Conservation (phyloP, 2,797 vertebrate genomes). For the Oreortyx pictus region DNA sequence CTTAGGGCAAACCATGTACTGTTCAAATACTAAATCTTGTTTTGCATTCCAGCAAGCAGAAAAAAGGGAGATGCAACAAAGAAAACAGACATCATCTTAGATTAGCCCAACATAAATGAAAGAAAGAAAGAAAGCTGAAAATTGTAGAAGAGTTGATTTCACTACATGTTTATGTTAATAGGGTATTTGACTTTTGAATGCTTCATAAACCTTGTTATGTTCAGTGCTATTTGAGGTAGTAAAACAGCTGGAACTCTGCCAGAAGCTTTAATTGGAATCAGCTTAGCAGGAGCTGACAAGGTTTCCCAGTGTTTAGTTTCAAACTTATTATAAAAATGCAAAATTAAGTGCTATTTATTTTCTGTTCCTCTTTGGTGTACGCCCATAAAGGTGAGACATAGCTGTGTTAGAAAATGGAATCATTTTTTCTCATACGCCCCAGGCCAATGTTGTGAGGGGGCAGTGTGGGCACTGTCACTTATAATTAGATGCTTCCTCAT, state of each 20-base stretch:
- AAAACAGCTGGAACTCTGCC: conserved; percentile 85
- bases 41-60: conserved; percentile 68
- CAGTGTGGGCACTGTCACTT: not conserved
- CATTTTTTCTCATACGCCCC: conserved; percentile 42
- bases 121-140: conserved; percentile 81
- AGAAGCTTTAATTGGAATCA: conserved; percentile 87
- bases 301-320: conserved; percentile 82
- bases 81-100: conserved; percentile 74
- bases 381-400: conserved; percentile 76
- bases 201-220: conserved; percentile 88
- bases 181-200: conserved; percentile 89
- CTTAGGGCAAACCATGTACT: conserved; percentile 9
- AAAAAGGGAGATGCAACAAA: conserved; percentile 63
- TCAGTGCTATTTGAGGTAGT: conserved; percentile 84
- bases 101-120: conserved; percentile 75
- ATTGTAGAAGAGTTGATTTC: conserved; percentile 84
- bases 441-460: conserved; percentile 29
- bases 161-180: conserved; percentile 87
- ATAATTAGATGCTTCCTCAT: conserved; percentile 44
- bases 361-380: conserved; percentile 65
- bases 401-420: conserved; percentile 60
- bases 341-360: conserved; percentile 81
- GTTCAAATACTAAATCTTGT: conserved; percentile 59
- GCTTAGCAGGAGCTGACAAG: conserved; percentile 85
- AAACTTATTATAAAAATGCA: conserved; percentile 83